These are phyloP conservation scores for Apis cerana DNA, from an alignment of 1,140 invertebrate species.

Conservation along the genomic window DNA sequence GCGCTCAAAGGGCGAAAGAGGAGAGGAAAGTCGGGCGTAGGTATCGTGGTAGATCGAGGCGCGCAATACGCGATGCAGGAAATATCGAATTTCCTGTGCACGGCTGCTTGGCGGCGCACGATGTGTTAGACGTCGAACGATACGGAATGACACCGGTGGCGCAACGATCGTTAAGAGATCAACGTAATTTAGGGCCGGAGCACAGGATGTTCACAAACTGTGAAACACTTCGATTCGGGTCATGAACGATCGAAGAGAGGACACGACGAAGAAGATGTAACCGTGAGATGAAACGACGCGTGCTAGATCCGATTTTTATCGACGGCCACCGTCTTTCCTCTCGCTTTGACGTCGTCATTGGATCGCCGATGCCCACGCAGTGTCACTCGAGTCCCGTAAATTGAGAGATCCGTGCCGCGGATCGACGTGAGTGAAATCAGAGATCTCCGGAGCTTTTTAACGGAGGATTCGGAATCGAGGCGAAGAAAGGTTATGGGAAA, in stretches of 20 bases:
- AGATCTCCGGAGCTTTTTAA: not conserved
- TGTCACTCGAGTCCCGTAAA: conserved; percentile 9
- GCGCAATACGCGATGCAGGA: conserved; percentile 51
- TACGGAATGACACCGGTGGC: conserved; percentile 58
- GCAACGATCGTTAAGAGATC: conserved; percentile 57
- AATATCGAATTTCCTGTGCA: conserved; percentile 62
- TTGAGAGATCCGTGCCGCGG: conserved; percentile 9
- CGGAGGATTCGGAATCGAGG: not conserved
- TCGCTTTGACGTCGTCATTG: conserved; percentile 40
- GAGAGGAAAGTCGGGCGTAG: conserved; percentile 32
- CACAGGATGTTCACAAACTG: conserved; percentile 43
- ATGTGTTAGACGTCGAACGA: conserved; percentile 57
- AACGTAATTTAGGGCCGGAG: conserved; percentile 53
- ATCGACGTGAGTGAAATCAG: not conserved
- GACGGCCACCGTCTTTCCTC: not conserved
- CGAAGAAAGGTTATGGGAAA: too few species aligned
- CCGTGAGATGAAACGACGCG: conserved; percentile 19
- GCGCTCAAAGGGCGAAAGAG: not conserved
- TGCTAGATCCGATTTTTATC: conserved; percentile 37
- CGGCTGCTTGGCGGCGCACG: conserved; percentile 38
- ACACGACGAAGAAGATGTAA: conserved; percentile 41
- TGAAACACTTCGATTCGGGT: conserved; percentile 49
- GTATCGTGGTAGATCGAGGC: not conserved
- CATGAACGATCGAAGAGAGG: conserved; percentile 31
- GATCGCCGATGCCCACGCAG: conserved; percentile 38